Base-by-base conservation (phyloP, 2,113 vertebrate genomes). In the Hemichromis elongatus region DNA sequence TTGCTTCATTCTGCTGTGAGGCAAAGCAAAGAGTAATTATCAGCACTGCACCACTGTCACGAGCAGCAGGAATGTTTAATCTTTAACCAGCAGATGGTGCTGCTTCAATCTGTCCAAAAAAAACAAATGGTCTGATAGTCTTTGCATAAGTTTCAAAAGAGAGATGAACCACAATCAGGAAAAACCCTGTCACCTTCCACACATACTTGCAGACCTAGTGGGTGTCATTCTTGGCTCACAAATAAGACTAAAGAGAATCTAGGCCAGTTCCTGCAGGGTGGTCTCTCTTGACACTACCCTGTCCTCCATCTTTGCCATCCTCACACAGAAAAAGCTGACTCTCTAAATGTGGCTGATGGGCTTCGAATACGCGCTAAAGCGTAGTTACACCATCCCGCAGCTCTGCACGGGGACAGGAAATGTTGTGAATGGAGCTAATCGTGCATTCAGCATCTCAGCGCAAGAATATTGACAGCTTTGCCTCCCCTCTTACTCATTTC, bases 1-100 rank as follows among this genome's bases (percentile, higher is more conserved):
- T 96, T 3, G 95, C 81, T 37, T 94, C 96, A 95, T 95, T 96
- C 96, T 97, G 96, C 97, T 99, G 95, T 24, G 95, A 96, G 2
- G 12, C 59, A 16, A 87, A 50, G 91, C 56, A 19, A 13, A 45
- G 9, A 53, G 2, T 30, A 37, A 57, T 35, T 50, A 53, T 89
- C n/a, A 90, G 57, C 14, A 26, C 35, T 61, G n/a, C 73, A 45
- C 50, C 7, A 10, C n/a, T 30, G 18, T 14, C 12, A n/a, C 10
- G 9, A 33, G 30, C 13, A 6, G 40, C 35, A 45, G 11, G 21
- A 55, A 19, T 24, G 26, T 57, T 70, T 21, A 10, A 35, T 52
- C 61, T 30, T 66, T 35, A 35, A 78, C 89, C 95, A 94, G 89
- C 85, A 94, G 93, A 79, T 91, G 94, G 92, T 50, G 89, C 83